These are phyloP conservation scores for Acipenser ruthenus DNA, from an alignment of 2,797 vertebrate genomes.

Conservation along the genomic window DNA sequence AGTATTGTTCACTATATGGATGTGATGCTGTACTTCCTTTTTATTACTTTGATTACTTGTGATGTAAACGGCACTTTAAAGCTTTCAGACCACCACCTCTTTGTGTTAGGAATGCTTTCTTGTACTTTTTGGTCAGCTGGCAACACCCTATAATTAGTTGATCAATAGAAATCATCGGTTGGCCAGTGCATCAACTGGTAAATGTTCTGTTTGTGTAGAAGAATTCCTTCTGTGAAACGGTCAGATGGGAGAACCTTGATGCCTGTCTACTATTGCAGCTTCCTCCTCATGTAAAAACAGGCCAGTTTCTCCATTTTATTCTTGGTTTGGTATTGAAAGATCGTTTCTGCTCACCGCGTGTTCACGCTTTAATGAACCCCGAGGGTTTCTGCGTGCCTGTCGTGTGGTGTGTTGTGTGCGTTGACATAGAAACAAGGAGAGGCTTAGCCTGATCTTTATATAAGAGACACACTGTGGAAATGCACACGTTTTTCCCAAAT, in stretches of 20 bases:
- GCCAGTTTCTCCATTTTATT: no score
- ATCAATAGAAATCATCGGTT: no score
- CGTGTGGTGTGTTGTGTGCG: background rate
- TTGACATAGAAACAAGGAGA: background rate
- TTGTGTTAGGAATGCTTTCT: conserved; percentile 48
- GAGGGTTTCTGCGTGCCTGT: background rate
- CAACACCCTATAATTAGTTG: no score
- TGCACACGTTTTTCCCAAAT: background rate
- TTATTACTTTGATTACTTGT: conserved; percentile 59
- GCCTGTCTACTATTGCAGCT: no score
- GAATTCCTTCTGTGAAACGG: no score
- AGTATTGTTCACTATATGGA: conserved; percentile 71
- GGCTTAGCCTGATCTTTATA: background rate
- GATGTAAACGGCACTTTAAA: conserved; percentile 62
- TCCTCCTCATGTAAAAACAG: no score
- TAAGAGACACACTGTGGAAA: conserved; percentile 1
- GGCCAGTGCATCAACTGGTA: no score
- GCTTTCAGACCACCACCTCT: conserved; percentile 43
- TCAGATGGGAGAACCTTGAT: no score
- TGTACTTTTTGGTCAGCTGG: no score
- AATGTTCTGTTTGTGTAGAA: no score
- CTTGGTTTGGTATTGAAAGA: no score
- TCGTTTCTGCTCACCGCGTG: no score
- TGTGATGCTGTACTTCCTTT: conserved; percentile 63
- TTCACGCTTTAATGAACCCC: background rate